Evolutionary conservation across 35 echinoderm and acorn worm genomes (phyloP).

Genomic region (Ophioderma brevispina): DNA sequence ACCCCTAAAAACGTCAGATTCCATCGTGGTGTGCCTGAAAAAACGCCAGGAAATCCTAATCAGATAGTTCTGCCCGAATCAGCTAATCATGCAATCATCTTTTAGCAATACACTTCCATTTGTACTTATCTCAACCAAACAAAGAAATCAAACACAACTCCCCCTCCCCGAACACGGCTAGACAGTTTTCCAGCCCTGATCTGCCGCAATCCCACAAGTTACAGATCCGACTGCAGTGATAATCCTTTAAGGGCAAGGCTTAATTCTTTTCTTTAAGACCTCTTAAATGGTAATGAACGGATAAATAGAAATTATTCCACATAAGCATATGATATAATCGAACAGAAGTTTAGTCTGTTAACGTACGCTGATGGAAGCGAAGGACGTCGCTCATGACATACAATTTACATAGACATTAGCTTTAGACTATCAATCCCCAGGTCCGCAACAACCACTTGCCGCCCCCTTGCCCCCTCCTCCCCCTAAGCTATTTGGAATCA

Average conservation of each 20-base stretch:
- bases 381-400: neutral
- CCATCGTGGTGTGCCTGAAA: neutral
- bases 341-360: neutral
- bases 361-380: neutral
- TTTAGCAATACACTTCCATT: neutral
- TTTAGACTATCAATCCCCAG: neutral
- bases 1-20: neutral
- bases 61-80: neutral
- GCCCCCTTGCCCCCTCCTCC: neutral
- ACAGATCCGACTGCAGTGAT: neutral
- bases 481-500: neutral
- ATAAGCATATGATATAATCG: neutral
- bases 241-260: neutral
- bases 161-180: neutral
- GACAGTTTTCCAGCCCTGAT: neutral
- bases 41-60: neutral
- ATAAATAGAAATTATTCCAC: neutral
- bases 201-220: neutral
- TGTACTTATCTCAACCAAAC: neutral
- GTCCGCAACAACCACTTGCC: neutral
- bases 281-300: neutral
- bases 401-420: constrained; percentile 1
- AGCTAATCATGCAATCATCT: constrained; percentile 1
- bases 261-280: neutral
- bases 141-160: neutral